Evolutionary conservation across 2,113 vertebrate species (phyloP).

Genomic region (Anoplopoma fimbria): DNA sequence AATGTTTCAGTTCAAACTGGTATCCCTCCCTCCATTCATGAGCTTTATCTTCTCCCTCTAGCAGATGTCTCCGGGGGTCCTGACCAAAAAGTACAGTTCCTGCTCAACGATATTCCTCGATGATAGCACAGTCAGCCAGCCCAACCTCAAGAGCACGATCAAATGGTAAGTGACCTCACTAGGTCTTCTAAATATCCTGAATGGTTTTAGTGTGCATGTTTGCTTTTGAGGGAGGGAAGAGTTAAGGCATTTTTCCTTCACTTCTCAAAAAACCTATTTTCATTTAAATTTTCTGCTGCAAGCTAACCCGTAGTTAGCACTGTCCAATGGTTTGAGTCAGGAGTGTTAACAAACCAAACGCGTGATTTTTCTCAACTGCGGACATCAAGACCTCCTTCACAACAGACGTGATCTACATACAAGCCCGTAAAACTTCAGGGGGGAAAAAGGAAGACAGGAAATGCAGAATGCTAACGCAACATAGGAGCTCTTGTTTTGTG

Average conservation of each 20-base stretch:
- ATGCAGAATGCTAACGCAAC: neutral
- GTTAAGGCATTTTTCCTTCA: neutral
- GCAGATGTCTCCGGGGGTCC: conserved; percentile 92
- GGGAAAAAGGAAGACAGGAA: neutral
- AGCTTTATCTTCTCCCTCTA: neutral
- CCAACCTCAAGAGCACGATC: conserved; percentile 82
- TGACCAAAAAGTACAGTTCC: conserved; percentile 86
- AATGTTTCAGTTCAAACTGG: neutral
- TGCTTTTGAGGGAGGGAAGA: neutral
- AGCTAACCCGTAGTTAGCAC: neutral
- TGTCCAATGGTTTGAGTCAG: neutral
- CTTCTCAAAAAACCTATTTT: neutral
- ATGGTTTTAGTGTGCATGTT: too few species aligned
- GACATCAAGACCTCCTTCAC: neutral
- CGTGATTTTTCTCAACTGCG: neutral
- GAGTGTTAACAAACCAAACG: neutral
- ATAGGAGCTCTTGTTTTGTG: neutral
- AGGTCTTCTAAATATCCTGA: neutral
- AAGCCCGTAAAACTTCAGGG: too few species aligned
- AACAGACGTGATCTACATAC: neutral
- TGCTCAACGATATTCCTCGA: conserved; percentile 81
- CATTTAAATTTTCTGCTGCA: neutral
- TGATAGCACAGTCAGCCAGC: conserved; percentile 81
- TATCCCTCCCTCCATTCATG: neutral
- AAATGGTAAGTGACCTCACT: conserved; percentile 68